Percentiles rank a stretch among this genome's conserved stretches.
These are phyloP conservation scores for Portunus trituberculatus DNA, from an alignment of 1,140 invertebrate genomes.

Conservation along the genomic window DNA sequence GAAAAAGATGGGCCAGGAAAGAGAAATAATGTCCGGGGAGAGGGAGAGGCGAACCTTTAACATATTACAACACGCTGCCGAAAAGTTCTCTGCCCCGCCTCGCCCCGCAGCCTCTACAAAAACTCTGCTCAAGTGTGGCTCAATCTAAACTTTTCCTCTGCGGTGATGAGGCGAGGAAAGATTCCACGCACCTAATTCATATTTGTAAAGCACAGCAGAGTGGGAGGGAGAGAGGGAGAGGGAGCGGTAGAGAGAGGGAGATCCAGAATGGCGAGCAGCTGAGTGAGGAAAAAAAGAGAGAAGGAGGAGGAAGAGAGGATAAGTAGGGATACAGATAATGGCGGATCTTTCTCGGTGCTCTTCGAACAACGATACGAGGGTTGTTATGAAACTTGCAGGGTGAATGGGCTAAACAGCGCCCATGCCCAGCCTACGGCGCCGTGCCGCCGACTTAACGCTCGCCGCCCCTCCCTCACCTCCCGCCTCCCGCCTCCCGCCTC, in stretches of 20 bases:
- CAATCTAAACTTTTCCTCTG: slow-evolving; percentile 22
- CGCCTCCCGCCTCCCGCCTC: not conserved
- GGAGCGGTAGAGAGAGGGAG: not conserved
- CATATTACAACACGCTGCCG: not conserved
- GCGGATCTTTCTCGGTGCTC: not conserved
- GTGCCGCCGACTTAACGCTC: not conserved
- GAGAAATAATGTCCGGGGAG: not conserved
- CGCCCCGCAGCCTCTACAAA: slow-evolving; percentile 6
- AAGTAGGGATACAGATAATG: slow-evolving; percentile 1
- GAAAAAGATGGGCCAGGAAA: not conserved
- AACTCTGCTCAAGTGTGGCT: not conserved
- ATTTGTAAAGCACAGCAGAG: not conserved
- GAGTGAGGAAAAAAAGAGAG: not conserved
- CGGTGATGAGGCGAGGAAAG: slow-evolving; percentile 17
- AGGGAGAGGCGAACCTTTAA: not conserved
- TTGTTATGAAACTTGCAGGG: not conserved
- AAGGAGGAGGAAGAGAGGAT: not conserved
- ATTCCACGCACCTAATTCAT: slow-evolving; percentile 22
- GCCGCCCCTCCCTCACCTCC: not conserved
- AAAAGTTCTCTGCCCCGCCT: not conserved
- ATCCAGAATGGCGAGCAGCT: not conserved
- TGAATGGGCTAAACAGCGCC: not conserved
- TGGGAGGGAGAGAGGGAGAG: not conserved
- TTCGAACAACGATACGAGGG: slow-evolving; percentile 12
- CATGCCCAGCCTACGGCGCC: not conserved